A percentile compares a stretch with the other conserved stretches of the same genome.
Evolutionary conservation across 2,797 vertebrate genomes (phyloP).

Genomic region (Cygnus olor): DNA sequence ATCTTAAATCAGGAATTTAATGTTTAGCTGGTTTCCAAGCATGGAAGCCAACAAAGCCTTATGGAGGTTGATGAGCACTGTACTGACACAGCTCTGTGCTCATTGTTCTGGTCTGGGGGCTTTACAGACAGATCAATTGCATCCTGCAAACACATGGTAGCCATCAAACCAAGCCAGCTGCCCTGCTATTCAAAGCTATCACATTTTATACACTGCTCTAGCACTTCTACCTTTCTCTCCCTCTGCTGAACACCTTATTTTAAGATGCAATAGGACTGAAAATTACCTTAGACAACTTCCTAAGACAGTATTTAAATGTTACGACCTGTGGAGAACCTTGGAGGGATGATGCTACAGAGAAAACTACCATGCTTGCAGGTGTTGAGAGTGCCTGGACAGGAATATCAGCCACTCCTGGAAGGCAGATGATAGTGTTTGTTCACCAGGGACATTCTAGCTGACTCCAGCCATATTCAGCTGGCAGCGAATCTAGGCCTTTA

Average conservation of each 20-base stretch:
- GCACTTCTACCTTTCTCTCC: not conserved
- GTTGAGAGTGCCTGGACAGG: not conserved
- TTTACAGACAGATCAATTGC: not conserved
- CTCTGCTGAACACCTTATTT: not conserved
- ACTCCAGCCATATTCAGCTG: not conserved
- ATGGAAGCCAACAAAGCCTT: not conserved
- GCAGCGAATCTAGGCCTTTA: not conserved
- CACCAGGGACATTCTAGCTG: not conserved
- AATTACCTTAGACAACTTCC: not conserved
- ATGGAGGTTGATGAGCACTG: not conserved
- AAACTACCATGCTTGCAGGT: fast-evolving
- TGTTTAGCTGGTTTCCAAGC: not conserved
- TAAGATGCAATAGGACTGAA: not conserved
- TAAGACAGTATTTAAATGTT: not conserved
- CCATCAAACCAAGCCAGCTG: not conserved
- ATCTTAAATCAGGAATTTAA: constrained; percentile 21
- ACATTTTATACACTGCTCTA: not conserved
- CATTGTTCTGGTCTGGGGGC: not conserved
- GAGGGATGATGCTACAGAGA: not conserved
- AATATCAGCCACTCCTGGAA: not conserved
- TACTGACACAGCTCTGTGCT: not conserved
- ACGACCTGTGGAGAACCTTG: not conserved
- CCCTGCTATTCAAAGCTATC: not conserved
- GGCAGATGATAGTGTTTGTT: not conserved
- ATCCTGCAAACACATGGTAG: not conserved